Percentiles rank a stretch among this genome's conserved stretches.
Conservation (phyloP, 1,140 invertebrate genomes). For the Matsumurasca onukii region DNA sequence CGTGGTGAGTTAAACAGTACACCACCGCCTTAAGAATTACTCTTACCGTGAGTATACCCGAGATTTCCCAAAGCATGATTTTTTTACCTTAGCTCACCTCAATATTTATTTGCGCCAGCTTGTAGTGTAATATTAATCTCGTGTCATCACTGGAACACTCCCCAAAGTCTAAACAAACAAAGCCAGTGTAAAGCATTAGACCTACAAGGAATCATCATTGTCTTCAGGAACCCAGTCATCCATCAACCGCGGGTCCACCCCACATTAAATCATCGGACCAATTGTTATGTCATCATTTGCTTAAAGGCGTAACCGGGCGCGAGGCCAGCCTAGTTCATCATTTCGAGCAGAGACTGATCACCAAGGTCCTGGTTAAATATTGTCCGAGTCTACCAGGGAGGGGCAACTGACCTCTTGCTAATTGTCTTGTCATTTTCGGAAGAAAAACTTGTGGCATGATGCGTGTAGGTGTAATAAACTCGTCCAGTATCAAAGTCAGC, state of each 20-base stretch:
- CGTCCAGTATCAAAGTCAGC: neutral
- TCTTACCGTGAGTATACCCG: too few species aligned
- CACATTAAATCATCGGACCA: slow-evolving; percentile 10
- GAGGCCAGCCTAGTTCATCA: neutral
- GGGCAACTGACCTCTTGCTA: slow-evolving; percentile 2
- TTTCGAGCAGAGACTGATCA: too few species aligned
- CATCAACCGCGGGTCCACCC: neutral
- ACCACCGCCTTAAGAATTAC: too few species aligned
- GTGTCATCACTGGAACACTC: too few species aligned
- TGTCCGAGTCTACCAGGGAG: too few species aligned
- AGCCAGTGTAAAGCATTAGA: neutral
- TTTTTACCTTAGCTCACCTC: too few species aligned
- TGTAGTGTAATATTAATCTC: too few species aligned
- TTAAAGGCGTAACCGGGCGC: slow-evolving; percentile 20
- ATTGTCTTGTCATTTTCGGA: slow-evolving; percentile 15
- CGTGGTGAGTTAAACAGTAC: too few species aligned
- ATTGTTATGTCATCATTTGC: slow-evolving; percentile 24
- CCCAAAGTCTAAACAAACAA: too few species aligned
- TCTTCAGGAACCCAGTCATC: neutral
- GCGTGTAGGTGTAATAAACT: slow-evolving; percentile 19
- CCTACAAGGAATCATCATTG: neutral
- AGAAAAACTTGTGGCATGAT: neutral
- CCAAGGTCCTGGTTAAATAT: too few species aligned
- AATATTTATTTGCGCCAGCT: too few species aligned
- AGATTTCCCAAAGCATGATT: too few species aligned